phyloP scores from a whole-genome alignment of 1,140 invertebrate species.

The Sarcophaga bullata region DNA sequence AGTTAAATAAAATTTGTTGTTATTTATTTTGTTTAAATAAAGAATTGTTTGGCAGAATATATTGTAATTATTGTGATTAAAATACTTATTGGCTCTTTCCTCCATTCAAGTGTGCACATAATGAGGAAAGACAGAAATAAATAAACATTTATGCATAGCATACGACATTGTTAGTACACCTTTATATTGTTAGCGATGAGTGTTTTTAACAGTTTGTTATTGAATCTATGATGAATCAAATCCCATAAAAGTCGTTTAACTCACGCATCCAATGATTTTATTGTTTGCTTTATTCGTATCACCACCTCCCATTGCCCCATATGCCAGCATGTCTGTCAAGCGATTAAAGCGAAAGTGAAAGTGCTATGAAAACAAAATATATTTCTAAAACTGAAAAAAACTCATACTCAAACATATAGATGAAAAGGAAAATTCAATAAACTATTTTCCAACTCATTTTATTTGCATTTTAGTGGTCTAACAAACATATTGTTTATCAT shows the following conservation, averaged over 20 bases:
- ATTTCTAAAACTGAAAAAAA: constrained; percentile 4
- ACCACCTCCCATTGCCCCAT: not conserved
- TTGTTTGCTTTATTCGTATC: not conserved
- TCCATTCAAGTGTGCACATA: too few species aligned
- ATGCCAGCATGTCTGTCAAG: not conserved
- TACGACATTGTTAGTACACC: too few species aligned
- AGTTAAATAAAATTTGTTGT: too few species aligned
- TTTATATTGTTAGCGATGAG: too few species aligned
- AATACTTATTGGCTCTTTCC: too few species aligned
- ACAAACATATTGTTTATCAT: not conserved
- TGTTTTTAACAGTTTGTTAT: too few species aligned
- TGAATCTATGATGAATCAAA: not conserved
- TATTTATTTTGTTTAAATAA: too few species aligned
- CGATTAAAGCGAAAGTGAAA: not conserved
- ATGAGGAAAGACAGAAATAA: too few species aligned
- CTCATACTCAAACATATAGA: not conserved
- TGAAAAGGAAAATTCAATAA: constrained; percentile 33
- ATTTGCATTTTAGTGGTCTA: constrained; percentile 28
- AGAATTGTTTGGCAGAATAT: too few species aligned
- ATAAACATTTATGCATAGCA: too few species aligned
- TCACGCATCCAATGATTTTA: not conserved
- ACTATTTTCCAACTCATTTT: constrained; percentile 24
- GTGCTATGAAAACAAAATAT: constrained; percentile 28
- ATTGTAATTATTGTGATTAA: too few species aligned
- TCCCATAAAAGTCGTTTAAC: not conserved